Percentiles rank a stretch among this genome's conserved stretches.
Evolutionary conservation across 2,797 vertebrate species (phyloP).

Genomic region (Pogonophryne albipinna): DNA sequence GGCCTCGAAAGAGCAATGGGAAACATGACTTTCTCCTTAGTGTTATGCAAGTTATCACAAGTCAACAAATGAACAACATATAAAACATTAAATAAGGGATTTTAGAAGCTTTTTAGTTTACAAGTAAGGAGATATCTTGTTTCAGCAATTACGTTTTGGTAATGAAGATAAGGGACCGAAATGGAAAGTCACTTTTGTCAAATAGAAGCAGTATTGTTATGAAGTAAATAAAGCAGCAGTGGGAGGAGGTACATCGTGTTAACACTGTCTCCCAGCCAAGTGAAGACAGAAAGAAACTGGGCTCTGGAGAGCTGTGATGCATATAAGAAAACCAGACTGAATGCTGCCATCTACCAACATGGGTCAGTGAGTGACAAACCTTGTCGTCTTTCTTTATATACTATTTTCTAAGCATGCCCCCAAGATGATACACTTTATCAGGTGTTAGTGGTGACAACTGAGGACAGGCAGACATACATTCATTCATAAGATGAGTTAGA

Average conservation of each 20-base stretch:
- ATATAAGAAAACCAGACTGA: background rate
- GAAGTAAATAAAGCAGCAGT: slow-evolving; percentile 41
- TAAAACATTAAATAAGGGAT: background rate
- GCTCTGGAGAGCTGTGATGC: background rate
- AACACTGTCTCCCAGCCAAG: background rate
- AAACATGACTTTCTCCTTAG: background rate
- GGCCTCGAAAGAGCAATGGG: background rate
- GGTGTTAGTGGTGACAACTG: background rate
- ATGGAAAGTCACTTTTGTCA: background rate
- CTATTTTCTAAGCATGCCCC: background rate
- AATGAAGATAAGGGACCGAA: background rate
- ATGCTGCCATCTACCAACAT: slow-evolving; percentile 1
- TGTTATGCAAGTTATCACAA: background rate
- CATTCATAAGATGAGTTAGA: background rate
- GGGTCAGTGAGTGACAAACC: background rate
- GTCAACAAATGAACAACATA: background rate
- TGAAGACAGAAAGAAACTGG: background rate
- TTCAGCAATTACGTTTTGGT: background rate
- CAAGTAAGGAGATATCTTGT: background rate
- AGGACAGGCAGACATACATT: background rate
- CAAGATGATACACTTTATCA: background rate
- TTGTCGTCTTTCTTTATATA: background rate
- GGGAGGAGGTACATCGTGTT: slow-evolving; percentile 32
- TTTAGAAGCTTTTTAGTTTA: background rate
- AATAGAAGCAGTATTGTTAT: background rate